Percentiles rank a stretch among this genome's conserved stretches.
Conservation (phyloP, 2,888 invertebrate genomes). For the Caenorhabditis sp. region DNA sequence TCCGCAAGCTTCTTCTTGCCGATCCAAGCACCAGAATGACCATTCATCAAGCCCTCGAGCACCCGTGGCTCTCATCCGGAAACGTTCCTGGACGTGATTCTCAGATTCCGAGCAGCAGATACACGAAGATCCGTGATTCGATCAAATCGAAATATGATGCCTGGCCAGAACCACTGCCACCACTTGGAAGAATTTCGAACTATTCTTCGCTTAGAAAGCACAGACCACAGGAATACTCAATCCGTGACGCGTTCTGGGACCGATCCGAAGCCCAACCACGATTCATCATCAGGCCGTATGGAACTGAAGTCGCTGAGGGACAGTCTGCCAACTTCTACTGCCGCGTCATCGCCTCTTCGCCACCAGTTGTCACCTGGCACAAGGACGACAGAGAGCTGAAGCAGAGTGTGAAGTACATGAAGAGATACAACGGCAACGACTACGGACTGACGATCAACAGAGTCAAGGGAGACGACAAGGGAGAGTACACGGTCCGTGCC, state of each 20-base stretch:
- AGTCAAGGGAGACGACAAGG: constrained; percentile 89
- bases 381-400: constrained; percentile 94
- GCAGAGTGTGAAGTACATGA: constrained; percentile 99
- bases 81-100: constrained; percentile 80
- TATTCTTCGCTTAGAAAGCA: constrained; percentile 97
- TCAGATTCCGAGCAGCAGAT: constrained; percentile 91
- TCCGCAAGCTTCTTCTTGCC: constrained; percentile 92
- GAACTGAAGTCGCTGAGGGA: constrained; percentile 89
- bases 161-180: constrained; percentile 89
- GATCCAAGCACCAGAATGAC: constrained; percentile 98
- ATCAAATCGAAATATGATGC: constrained; percentile 88
- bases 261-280: constrained; percentile 93
- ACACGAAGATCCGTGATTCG: constrained; percentile 91
- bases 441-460: constrained; percentile 98
- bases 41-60: constrained; percentile 96
- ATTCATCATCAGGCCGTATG: constrained; percentile 98
- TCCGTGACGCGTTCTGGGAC: constrained; percentile 90
- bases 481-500: constrained; percentile 87
- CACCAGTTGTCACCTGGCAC: constrained; percentile 96
- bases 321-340: constrained; percentile 98
- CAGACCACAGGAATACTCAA: constrained; percentile 93
- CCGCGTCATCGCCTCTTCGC: constrained; percentile 93
- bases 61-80: constrained; percentile 91
- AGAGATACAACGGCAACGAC: constrained; percentile 95
- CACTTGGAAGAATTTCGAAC: constrained; percentile 96